These are phyloP conservation scores for Oncorhynchus clarkii DNA, from an alignment of 2,113 vertebrate species.

Conservation along the genomic window DNA sequence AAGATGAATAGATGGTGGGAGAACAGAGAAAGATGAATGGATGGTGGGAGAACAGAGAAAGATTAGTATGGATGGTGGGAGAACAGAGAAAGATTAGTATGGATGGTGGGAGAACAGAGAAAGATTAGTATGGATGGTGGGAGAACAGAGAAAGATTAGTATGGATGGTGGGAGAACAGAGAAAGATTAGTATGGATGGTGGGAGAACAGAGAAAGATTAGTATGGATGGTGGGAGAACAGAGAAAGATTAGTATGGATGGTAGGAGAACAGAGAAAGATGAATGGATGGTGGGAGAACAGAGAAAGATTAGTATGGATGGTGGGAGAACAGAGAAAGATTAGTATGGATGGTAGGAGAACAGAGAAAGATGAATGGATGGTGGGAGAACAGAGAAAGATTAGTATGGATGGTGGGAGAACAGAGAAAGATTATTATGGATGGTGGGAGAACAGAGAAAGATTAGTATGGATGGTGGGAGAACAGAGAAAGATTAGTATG, in stretches of 20 bases:
- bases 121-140: not conserved
- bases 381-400: not conserved
- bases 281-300: too few relatives aligned
- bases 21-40: not conserved
- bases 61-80: too few relatives aligned
- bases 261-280: too few relatives aligned
- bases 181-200: too few relatives aligned
- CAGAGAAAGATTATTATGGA: not conserved
- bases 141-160: too few relatives aligned
- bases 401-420: constrained; percentile 4
- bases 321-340: not conserved
- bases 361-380: too few relatives aligned
- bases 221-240: not conserved
- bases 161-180: not conserved
- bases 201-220: not conserved
- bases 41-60: too few relatives aligned
- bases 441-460: not conserved
- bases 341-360: not conserved
- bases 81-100: constrained; percentile 2
- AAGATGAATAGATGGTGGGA: not conserved
- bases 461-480: constrained; percentile 7
- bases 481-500: not conserved
- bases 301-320: constrained; percentile 12
- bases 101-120: not conserved
- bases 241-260: not conserved